These are phyloP conservation scores for Dendronephthya gigantea DNA, from an alignment of 64 coral and sea anemone species.

Conservation along the genomic window DNA sequence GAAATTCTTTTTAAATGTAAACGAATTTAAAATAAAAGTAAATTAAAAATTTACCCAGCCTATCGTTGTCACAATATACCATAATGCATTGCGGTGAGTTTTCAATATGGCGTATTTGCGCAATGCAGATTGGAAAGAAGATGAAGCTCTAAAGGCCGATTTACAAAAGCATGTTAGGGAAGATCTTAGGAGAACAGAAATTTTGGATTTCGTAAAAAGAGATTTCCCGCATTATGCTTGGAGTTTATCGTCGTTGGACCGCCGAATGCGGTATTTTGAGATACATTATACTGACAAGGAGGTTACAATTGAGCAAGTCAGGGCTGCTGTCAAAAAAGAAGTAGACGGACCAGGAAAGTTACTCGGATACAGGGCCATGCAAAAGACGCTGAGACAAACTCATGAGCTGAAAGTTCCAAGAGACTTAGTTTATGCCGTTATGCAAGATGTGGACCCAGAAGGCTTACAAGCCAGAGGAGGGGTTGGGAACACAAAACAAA, in stretches of 20 bases:
- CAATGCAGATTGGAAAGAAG: slow-evolving; percentile 5
- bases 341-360: neutral
- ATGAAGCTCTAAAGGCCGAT: neutral
- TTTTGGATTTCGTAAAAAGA: neutral
- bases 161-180: neutral
- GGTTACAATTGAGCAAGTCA: neutral
- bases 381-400: neutral
- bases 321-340: neutral
- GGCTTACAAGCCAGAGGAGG: neutral
- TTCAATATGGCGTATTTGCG: neutral
- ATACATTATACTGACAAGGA: neutral
- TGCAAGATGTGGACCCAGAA: slow-evolving; percentile 10
- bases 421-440: neutral
- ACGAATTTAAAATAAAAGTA: too few relatives aligned
- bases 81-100: neutral
- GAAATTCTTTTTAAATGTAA: too few relatives aligned
- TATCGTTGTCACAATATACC: too few relatives aligned
- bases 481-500: neutral
- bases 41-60: too few relatives aligned
- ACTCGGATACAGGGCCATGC: slow-evolving; percentile 12
- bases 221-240: slow-evolving; percentile 10
- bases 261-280: slow-evolving; percentile 12
- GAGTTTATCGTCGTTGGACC: neutral
- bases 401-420: slow-evolving; percentile 15
- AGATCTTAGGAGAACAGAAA: neutral